These are phyloP conservation scores for Leucosticte australis DNA, from an alignment of 2,113 vertebrate genomes.

Conservation along the genomic window DNA sequence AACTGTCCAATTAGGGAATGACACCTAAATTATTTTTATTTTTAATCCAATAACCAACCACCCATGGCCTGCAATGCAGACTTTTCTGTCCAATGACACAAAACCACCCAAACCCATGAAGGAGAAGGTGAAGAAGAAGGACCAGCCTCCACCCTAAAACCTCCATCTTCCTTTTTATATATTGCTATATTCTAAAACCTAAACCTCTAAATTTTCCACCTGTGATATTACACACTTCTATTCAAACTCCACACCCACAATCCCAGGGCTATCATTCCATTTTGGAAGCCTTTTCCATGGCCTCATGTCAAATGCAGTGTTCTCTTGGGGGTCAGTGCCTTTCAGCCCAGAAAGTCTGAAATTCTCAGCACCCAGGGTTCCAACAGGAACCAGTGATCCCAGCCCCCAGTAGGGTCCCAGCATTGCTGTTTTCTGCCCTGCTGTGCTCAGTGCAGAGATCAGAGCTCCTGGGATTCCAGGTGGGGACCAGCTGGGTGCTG, in stretches of 20 bases:
- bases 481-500: not conserved
- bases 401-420: not conserved
- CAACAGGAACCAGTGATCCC: not conserved
- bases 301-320: not conserved
- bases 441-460: not conserved
- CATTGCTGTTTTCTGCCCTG: conserved; percentile 27
- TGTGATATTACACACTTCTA: not conserved
- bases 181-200: not conserved
- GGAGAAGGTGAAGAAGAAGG: not conserved
- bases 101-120: not conserved
- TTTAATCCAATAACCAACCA: not conserved
- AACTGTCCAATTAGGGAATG: not conserved
- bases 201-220: not conserved
- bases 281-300: not conserved
- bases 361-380: not conserved
- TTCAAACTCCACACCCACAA: not conserved
- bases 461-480: conserved; percentile 33
- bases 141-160: not conserved
- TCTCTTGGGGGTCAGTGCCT: not conserved
- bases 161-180: not conserved
- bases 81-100: not conserved
- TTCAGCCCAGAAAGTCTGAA: not conserved
- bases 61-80: accelerated
- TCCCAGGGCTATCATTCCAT: not conserved
- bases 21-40: not conserved